A percentile compares a stretch with the other conserved stretches of the same genome.
Conservation (phyloP, 2,113 vertebrate genomes). For the Gopherus flavomarginatus region DNA sequence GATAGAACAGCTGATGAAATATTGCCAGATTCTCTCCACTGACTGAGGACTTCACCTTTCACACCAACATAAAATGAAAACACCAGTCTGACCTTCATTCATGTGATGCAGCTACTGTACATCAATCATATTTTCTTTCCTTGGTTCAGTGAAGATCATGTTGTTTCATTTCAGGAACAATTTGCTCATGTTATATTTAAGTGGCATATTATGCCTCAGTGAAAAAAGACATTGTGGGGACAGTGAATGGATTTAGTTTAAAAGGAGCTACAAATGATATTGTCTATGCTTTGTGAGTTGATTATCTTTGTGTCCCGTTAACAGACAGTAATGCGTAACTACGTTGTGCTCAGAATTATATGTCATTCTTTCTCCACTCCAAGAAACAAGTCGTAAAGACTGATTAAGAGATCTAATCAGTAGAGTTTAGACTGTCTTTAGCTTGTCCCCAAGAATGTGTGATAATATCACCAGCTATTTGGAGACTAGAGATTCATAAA, state of each 20-base stretch:
- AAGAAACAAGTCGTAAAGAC: background rate
- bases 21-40: constrained; percentile 5
- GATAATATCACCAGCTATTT: background rate
- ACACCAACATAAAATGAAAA: constrained; percentile 27
- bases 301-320: background rate
- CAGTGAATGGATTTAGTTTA: background rate
- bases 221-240: background rate
- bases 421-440: background rate
- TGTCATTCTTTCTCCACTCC: background rate
- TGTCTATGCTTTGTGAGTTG: constrained; percentile 2
- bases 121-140: constrained; percentile 63
- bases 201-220: constrained; percentile 21
- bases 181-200: constrained; percentile 53
- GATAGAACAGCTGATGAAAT: background rate
- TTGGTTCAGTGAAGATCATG: constrained; percentile 38
- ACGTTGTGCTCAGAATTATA: constrained; percentile 8
- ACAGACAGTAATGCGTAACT: background rate
- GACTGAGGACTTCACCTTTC: constrained; percentile 34
- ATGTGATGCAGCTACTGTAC: constrained; percentile 35
- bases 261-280: background rate
- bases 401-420: constrained; percentile 9
- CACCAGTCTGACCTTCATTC: constrained; percentile 51
- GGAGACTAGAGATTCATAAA: background rate
- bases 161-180: constrained; percentile 69
- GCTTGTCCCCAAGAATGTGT: background rate